Base-by-base conservation (phyloP, 2,113 vertebrate genomes). In the Toxotes chatareus region DNA sequence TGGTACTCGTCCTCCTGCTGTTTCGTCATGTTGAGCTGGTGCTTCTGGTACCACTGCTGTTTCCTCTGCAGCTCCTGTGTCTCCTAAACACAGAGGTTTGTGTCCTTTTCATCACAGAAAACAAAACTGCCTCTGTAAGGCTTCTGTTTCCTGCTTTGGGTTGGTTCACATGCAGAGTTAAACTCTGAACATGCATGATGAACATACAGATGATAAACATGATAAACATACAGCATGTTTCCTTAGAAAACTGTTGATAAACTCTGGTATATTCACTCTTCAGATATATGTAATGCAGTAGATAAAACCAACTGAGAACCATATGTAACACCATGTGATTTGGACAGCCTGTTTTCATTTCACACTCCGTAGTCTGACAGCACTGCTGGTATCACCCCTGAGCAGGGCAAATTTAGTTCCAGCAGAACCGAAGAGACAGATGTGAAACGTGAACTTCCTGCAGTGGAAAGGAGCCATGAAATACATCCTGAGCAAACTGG, bases 1-100 rank as follows among this genome's bases (percentile, higher is more conserved):
- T 94, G 82, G 78, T 97, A 96, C 1, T 88, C 66, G 0, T 91
- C 86, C 75, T 95, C 86, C 0, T 97, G 90, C 66, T 94, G 82
- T 0, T 80, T 1, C 0, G 78, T 93, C 90, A 97, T 80, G 60
- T 74, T 79, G 9, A 79, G 76, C 91, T 93, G 84, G 59, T 95
- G 96, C 90, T 92, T 84, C 70, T 96, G 92, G 90, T 95, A 97
- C 94, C 94, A 94, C 21, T 86, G 91, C 62, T 97, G 91, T 56
- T 95, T 91, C 89, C 80, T 91, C 92, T 96, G 93, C 38, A 97
- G 91, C 81, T 96, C 94, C 77, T 94, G 85, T 0, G 91, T 93
- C 6, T 88, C 95, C 91, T 92, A 2, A 49, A 88, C 67, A 78
- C 72, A 72, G 0, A 36, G 17, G 3, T 49, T 7, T 5, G 9